Percentiles rank a stretch among this genome's conserved stretches.
Conservation (phyloP, 2,888 invertebrate genomes). For the Asteroscopus sphinx region DNA sequence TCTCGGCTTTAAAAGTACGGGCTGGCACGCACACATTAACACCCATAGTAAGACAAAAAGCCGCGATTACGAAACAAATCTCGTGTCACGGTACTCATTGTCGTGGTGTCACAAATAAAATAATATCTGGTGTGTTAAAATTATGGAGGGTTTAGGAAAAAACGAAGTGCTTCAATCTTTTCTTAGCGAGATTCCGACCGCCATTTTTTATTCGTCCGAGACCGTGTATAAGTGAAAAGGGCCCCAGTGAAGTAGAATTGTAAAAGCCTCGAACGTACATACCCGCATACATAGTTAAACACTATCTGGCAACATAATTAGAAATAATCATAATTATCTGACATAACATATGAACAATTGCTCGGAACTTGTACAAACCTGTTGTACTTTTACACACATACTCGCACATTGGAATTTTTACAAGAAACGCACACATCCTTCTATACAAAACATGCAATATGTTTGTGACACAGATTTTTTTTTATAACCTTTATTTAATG, state of each 20-base stretch:
- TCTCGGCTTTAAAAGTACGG: too few species aligned
- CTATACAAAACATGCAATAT: constrained; percentile 52
- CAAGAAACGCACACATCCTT: constrained; percentile 53
- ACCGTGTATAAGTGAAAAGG: not conserved
- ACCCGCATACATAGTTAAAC: constrained; percentile 47
- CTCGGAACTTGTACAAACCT: constrained; percentile 48
- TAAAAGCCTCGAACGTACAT: constrained; percentile 35
- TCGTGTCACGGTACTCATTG: too few species aligned
- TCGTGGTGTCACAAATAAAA: too few species aligned
- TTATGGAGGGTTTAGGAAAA: too few species aligned
- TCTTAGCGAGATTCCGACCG: too few species aligned
- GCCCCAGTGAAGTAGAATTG: not conserved
- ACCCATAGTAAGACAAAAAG: too few species aligned
- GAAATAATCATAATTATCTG: constrained; percentile 44
- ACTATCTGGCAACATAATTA: constrained; percentile 45
- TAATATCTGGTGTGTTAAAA: too few species aligned
- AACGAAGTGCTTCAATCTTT: too few species aligned
- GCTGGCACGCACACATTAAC: too few species aligned
- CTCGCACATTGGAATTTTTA: constrained; percentile 60
- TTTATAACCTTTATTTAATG: not conserved
- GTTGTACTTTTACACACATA: constrained; percentile 63
- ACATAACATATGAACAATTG: constrained; percentile 44
- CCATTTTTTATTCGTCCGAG: too few species aligned
- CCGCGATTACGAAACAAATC: too few species aligned
- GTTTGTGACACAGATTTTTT: constrained; percentile 42